Conservation (phyloP, 2,797 vertebrate species). For the Ficedula albicollis region DNA sequence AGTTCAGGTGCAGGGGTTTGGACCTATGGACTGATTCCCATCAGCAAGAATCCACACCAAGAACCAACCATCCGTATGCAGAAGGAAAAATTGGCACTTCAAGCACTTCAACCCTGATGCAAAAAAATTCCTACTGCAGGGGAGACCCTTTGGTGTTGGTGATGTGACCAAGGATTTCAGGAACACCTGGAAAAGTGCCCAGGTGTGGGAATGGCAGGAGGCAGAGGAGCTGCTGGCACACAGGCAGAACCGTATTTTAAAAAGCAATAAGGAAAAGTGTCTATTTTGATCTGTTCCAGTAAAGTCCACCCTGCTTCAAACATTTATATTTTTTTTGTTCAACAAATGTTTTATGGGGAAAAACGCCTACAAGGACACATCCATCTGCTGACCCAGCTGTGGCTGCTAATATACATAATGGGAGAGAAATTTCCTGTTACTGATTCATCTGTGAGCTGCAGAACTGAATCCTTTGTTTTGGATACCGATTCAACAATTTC, state of each 20-base stretch:
- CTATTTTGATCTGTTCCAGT: constrained; percentile 43
- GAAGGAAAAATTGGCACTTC: neutral
- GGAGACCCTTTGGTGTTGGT: neutral
- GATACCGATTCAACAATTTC: constrained; percentile 1
- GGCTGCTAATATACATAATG: constrained; percentile 45
- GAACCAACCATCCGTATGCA: neutral
- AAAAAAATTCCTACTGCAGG: neutral
- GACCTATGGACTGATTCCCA: neutral
- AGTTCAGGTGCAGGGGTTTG: neutral
- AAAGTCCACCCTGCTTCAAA: constrained; percentile 43
- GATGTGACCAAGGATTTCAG: neutral
- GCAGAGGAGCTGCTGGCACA: neutral
- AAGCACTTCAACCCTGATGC: neutral
- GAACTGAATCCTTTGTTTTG: constrained; percentile 44
- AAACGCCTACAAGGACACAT: constrained; percentile 62
- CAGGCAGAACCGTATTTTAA: constrained; percentile 12
- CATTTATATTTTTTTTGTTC: constrained; percentile 13
- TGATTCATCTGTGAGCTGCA: constrained; percentile 41
- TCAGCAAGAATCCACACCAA: neutral
- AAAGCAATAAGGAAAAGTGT: constrained; percentile 54
- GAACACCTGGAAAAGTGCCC: neutral
- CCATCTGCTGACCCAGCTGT: constrained; percentile 72
- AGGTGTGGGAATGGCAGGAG: neutral
- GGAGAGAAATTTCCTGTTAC: constrained; percentile 46
- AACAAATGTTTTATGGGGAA: constrained; percentile 30